These are phyloP conservation scores for Drosophila sp. DNA, from an alignment of 1,140 invertebrate species.

Conservation along the genomic window DNA sequence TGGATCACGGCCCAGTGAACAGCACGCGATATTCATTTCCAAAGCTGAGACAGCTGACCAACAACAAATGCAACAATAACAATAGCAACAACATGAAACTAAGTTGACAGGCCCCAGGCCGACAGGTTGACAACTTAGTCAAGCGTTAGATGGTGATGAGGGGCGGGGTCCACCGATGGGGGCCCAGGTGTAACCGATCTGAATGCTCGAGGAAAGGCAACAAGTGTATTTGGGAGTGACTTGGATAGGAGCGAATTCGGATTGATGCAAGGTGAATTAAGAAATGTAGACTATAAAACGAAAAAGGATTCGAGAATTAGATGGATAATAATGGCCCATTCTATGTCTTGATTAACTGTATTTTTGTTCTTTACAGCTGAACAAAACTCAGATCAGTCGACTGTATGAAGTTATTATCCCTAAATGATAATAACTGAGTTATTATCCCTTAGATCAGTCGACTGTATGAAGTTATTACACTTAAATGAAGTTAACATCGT, in stretches of 20 bases:
- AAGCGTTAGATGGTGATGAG: conserved; percentile 37
- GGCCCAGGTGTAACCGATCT: conserved; percentile 3
- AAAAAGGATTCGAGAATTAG: background rate
- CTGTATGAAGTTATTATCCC: too few species aligned
- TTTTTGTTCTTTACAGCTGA: too few species aligned
- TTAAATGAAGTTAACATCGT: too few species aligned
- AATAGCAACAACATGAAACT: conserved; percentile 34
- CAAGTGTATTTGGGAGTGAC: background rate
- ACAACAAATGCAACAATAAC: conserved; percentile 54
- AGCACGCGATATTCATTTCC: conserved; percentile 69
- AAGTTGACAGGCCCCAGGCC: conserved; percentile 51
- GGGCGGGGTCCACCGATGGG: background rate
- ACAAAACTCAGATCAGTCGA: too few species aligned
- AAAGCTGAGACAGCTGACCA: conserved; percentile 42
- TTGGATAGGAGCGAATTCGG: background rate
- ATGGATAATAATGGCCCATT: too few species aligned
- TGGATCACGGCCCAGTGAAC: conserved; percentile 63
- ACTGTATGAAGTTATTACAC: too few species aligned
- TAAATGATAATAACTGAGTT: too few species aligned
- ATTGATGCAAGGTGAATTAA: background rate
- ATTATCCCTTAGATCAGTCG: too few species aligned
- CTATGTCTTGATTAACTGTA: too few species aligned
- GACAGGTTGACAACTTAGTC: conserved; percentile 72
- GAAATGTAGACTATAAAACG: background rate
- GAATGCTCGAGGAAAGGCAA: background rate